Percentiles rank a stretch among this genome's conserved stretches.
Conservation (phyloP, 2,888 invertebrate genomes). For the Vannuccia rotundouncinata region DNA sequence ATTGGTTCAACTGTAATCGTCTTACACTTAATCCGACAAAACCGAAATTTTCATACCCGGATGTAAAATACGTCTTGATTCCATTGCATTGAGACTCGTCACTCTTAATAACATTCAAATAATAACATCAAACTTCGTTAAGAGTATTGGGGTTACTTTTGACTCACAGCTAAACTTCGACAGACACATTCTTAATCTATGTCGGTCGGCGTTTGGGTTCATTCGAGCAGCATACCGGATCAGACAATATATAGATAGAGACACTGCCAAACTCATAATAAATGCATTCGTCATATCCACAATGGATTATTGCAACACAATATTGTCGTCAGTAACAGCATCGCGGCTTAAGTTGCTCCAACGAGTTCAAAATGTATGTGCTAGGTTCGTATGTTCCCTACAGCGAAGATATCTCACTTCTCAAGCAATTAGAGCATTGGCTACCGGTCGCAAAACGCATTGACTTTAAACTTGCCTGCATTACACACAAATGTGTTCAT, state of each 20-base stretch:
- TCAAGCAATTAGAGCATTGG: background rate
- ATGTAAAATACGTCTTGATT: background rate
- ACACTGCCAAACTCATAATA: background rate
- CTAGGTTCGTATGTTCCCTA: background rate
- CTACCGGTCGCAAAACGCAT: background rate
- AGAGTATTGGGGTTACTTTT: background rate
- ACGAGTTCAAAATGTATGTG: background rate
- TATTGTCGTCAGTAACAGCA: background rate
- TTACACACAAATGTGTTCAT: too few relatives aligned
- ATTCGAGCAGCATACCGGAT: background rate
- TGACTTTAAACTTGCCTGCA: background rate
- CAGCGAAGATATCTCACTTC: background rate
- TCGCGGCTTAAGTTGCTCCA: background rate
- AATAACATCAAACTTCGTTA: background rate
- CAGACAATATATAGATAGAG: background rate
- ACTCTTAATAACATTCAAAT: background rate
- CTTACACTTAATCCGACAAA: background rate
- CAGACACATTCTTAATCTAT: background rate
- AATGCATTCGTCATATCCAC: background rate
- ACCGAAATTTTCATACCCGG: background rate
- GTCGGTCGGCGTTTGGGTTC: background rate
- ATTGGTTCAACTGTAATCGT: conserved; percentile 3
- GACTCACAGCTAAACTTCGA: background rate
- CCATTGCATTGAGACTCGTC: background rate
- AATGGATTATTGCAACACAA: background rate